Percentiles rank a stretch among this genome's conserved stretches.
These are phyloP conservation scores for Idaea dimidiata DNA, from an alignment of 2,888 invertebrate species.

Conservation along the genomic window DNA sequence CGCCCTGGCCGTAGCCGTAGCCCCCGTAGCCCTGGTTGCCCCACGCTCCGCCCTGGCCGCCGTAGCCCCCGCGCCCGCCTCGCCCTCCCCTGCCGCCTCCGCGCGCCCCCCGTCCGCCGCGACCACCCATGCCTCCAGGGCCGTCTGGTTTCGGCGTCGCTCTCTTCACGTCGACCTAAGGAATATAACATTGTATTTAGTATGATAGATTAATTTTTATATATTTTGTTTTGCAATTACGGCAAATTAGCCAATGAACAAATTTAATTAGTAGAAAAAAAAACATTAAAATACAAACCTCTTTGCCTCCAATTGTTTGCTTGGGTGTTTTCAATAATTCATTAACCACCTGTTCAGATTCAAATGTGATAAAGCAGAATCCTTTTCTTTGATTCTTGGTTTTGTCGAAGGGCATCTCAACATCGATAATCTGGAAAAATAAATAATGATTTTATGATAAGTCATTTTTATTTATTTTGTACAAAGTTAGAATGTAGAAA, in stretches of 20 bases:
- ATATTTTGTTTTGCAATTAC: neutral
- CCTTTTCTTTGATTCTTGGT: slow-evolving; percentile 97
- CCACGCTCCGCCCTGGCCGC: slow-evolving; percentile 84
- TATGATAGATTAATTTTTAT: neutral
- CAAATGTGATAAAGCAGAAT: slow-evolving; percentile 98
- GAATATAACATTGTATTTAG: neutral
- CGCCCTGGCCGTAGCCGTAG: slow-evolving; percentile 86
- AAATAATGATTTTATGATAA: slow-evolving; percentile 11
- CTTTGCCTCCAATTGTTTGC: slow-evolving; percentile 95
- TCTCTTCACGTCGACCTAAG: slow-evolving; percentile 94
- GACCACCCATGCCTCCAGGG: slow-evolving; percentile 84
- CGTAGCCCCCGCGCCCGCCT: slow-evolving; percentile 85
- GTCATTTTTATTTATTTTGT: neutral
- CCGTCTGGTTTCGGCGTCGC: slow-evolving; percentile 95
- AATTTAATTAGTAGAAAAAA: neutral
- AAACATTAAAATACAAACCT: slow-evolving; percentile 77
- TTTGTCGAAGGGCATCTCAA: slow-evolving; percentile 98
- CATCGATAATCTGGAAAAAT: slow-evolving; percentile 90
- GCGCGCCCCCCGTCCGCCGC: slow-evolving; percentile 83
- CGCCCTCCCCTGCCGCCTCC: slow-evolving; percentile 86
- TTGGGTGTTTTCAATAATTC: slow-evolving; percentile 95
- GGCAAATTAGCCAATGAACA: neutral
- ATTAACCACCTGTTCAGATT: slow-evolving; percentile 96
- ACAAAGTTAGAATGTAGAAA: neutral
- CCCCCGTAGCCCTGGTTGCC: slow-evolving; percentile 84